Conservation (phyloP, 2,113 vertebrate genomes). For the Platichthys stellatus region DNA sequence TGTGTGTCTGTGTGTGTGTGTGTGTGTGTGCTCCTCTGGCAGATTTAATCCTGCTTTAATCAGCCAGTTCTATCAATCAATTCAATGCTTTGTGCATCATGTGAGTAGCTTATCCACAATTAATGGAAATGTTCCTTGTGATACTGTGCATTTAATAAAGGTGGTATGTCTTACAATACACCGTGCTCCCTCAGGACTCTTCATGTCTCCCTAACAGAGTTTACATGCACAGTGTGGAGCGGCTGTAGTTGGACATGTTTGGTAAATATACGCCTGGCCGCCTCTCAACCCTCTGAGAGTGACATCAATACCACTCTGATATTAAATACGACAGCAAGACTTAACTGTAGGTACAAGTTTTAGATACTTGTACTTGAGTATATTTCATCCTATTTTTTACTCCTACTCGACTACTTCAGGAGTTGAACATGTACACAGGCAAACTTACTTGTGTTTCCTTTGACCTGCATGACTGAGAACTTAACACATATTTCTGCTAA, state of each 20-base stretch:
- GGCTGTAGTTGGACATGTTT: background rate
- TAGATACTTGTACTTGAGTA: too few species aligned
- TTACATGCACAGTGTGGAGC: background rate
- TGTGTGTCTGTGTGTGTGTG: constrained; percentile 51
- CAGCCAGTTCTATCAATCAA: constrained; percentile 85
- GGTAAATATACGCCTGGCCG: too few species aligned
- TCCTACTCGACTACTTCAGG: too few species aligned
- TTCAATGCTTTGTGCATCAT: constrained; percentile 95
- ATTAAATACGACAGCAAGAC: too few species aligned
- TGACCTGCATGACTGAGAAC: too few species aligned
- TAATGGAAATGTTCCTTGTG: constrained; percentile 98
- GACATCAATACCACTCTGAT: too few species aligned
- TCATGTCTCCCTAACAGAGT: background rate
- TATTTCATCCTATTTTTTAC: too few species aligned
- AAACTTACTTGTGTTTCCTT: too few species aligned
- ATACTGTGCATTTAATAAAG: constrained; percentile 98
- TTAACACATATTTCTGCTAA: too few species aligned
- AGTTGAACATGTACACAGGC: too few species aligned
- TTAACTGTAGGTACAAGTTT: too few species aligned
- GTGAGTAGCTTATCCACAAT: constrained; percentile 95
- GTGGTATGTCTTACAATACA: constrained; percentile 91
- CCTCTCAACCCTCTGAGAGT: too few species aligned
- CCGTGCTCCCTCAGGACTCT: background rate
- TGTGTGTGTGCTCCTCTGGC: constrained; percentile 84
- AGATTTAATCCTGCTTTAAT: constrained; percentile 94